Evolutionary conservation across 2,113 vertebrate genomes (phyloP).

Genomic region (Saguinus imperator): DNA sequence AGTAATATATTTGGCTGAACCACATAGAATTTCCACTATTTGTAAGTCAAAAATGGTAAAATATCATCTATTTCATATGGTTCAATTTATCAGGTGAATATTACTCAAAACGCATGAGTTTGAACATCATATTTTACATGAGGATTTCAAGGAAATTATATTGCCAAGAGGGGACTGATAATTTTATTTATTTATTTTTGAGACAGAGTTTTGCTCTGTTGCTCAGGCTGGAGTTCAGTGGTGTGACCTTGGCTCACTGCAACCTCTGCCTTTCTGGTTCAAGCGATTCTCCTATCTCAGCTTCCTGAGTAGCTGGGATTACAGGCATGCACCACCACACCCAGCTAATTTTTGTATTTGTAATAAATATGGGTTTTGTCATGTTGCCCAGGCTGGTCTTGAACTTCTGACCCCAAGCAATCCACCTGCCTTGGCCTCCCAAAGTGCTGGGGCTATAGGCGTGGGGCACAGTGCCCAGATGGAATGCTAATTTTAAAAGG

Average conservation of each 20-base stretch:
- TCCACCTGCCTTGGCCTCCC: background rate
- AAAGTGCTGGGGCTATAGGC: background rate
- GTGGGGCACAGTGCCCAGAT: background rate
- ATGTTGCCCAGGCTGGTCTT: background rate
- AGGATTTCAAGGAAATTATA: background rate
- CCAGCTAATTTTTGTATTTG: background rate
- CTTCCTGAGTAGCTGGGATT: background rate
- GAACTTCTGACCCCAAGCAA: background rate
- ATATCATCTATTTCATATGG: background rate
- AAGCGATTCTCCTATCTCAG: background rate
- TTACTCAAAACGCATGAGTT: background rate
- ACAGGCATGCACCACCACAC: background rate
- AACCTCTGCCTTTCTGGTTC: background rate
- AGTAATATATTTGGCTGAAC: background rate
- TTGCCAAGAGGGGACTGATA: background rate
- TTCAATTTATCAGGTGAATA: background rate
- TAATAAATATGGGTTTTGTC: background rate
- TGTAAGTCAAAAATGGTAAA: background rate
- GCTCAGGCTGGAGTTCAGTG: background rate
- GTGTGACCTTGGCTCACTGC: accelerated
- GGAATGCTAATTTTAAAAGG: background rate
- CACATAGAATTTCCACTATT: background rate
- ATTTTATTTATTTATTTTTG: background rate
- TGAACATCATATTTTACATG: background rate
- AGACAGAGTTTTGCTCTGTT: background rate